phyloP scores from a whole-genome alignment of 2,113 vertebrate genomes.

The Casuarius casuarius region DNA sequence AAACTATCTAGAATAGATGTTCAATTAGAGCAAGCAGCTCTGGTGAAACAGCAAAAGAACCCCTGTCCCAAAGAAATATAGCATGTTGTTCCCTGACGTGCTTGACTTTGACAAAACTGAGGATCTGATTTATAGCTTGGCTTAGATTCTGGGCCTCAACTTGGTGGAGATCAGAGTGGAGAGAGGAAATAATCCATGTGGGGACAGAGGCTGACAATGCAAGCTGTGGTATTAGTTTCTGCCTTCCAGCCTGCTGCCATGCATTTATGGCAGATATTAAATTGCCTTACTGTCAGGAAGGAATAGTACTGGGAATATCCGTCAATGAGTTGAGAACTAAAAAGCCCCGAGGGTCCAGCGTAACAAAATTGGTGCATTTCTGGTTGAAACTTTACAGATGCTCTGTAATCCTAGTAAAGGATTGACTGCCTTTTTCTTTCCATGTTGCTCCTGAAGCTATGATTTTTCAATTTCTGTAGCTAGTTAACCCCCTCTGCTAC shows the following conservation, averaged over 20 bases:
- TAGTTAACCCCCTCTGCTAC: background rate
- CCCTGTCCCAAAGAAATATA: fast-evolving
- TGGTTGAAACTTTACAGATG: background rate
- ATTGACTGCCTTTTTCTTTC: background rate
- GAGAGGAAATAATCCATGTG: background rate
- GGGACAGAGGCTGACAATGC: background rate
- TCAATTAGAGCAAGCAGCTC: background rate
- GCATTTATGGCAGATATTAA: background rate
- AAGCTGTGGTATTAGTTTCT: background rate
- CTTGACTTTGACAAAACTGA: background rate
- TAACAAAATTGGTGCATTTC: background rate
- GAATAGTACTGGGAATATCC: background rate
- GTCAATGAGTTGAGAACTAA: background rate
- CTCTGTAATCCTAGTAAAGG: background rate
- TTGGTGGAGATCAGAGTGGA: background rate
- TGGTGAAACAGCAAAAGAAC: background rate
- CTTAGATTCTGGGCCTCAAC: background rate
- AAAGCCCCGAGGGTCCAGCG: background rate
- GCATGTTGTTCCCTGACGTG: background rate
- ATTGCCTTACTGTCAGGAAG: background rate
- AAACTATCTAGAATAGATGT: background rate
- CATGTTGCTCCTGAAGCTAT: background rate
- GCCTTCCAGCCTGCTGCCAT: background rate
- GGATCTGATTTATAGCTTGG: background rate
- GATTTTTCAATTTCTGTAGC: background rate